phyloP scores from a whole-genome alignment of 2,888 invertebrate genomes.

The Elmis aenea region DNA sequence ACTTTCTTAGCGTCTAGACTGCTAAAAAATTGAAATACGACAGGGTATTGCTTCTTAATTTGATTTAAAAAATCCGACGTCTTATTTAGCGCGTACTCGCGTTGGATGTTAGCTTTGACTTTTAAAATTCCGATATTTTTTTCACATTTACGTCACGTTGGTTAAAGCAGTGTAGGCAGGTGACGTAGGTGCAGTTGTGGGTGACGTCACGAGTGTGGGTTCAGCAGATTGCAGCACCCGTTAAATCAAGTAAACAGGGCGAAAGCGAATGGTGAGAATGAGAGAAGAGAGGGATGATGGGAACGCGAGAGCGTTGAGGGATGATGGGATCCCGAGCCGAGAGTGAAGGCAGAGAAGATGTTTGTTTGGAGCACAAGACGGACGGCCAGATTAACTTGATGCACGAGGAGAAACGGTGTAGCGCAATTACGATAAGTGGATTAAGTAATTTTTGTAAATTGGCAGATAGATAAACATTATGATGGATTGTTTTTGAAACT shows the following conservation, averaged over 20 bases:
- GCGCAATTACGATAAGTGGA: constrained; percentile 13
- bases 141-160: constrained; percentile 30
- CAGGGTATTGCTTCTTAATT: too few relatives aligned
- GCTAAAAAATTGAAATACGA: too few relatives aligned
- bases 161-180: constrained; percentile 22
- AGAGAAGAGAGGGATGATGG: constrained; percentile 32
- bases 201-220: constrained; percentile 25
- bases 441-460: too few relatives aligned
- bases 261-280: constrained; percentile 31
- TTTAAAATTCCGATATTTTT: too few relatives aligned
- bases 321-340: constrained; percentile 15
- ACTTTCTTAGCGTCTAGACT: too few relatives aligned
- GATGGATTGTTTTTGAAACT: too few relatives aligned
- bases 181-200: constrained; percentile 20
- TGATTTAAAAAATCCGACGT: too few relatives aligned
- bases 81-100: too few relatives aligned
- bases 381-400: constrained; percentile 33
- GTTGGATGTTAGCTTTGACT: too few relatives aligned
- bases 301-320: constrained; percentile 25
- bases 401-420: constrained; percentile 26
- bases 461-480: too few relatives aligned
- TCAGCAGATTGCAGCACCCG: constrained; percentile 32
- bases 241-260: constrained; percentile 33
- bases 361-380: constrained; percentile 28
- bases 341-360: constrained; percentile 24